Conservation (phyloP, 2,113 vertebrate species). For the Triplophysa tibetana region DNA sequence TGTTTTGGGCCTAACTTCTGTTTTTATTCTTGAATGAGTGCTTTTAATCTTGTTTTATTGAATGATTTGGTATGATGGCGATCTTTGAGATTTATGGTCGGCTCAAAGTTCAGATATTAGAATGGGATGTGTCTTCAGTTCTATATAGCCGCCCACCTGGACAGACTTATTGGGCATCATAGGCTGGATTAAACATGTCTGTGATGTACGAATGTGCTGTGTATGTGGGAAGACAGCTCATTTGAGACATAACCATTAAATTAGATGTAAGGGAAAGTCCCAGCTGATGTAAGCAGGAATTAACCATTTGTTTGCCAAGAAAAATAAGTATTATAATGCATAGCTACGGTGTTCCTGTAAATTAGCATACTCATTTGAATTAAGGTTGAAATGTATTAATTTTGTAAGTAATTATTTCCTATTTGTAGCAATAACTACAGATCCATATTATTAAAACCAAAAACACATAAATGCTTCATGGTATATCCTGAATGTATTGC, state of each 20-base stretch:
- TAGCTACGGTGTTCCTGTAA: too few relatives aligned
- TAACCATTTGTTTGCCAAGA: not conserved
- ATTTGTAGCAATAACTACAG: too few relatives aligned
- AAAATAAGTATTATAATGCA: too few relatives aligned
- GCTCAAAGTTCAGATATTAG: not conserved
- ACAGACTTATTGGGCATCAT: not conserved
- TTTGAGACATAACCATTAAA: not conserved
- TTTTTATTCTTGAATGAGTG: not conserved
- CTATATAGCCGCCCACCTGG: not conserved
- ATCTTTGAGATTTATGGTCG: too few relatives aligned
- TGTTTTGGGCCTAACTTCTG: slow-evolving; percentile 4
- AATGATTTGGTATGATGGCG: not conserved
- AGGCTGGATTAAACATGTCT: not conserved
- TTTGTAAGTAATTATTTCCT: too few relatives aligned
- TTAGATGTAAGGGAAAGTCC: not conserved
- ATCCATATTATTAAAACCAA: too few relatives aligned
- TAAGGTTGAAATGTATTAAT: too few relatives aligned
- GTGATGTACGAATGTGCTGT: not conserved
- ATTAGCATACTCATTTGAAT: too few relatives aligned
- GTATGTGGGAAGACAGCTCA: not conserved
- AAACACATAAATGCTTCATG: too few relatives aligned
- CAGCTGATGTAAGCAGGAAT: not conserved
- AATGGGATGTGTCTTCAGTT: not conserved
- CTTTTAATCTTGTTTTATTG: not conserved
- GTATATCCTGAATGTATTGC: too few relatives aligned